Evolutionary conservation across 2,113 vertebrate species (phyloP).

Genomic region (Phyllopteryx taeniolatus): DNA sequence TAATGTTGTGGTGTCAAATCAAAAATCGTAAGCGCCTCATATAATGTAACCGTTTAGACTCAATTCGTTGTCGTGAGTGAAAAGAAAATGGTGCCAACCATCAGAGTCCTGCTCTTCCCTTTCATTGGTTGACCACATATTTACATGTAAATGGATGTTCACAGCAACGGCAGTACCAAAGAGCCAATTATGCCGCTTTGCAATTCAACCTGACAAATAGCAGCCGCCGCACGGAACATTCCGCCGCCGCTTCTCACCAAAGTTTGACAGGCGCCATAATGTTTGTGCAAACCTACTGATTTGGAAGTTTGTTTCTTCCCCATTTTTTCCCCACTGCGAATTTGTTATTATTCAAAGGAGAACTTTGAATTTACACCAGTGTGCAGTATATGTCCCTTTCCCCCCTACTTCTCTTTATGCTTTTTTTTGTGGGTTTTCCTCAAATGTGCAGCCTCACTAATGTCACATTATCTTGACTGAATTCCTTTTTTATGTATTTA

Average conservation of each 20-base stretch:
- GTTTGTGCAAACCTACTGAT: conserved; percentile 49
- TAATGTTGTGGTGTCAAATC: not conserved
- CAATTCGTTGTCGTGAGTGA: not conserved
- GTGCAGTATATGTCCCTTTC: conserved; percentile 27
- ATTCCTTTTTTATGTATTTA: too few relatives aligned
- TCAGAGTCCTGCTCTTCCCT: conserved; percentile 15
- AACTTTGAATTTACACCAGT: conserved; percentile 55
- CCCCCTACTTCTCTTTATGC: conserved; percentile 11
- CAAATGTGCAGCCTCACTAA: conserved; percentile 3
- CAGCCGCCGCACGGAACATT: conserved; percentile 26
- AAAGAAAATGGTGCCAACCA: conserved; percentile 10
- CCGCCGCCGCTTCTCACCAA: conserved; percentile 24
- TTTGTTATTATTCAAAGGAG: conserved; percentile 62
- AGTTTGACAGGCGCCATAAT: conserved; percentile 51
- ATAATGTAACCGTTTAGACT: conserved; percentile 3
- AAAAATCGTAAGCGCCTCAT: not conserved
- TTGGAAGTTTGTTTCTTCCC: conserved; percentile 55
- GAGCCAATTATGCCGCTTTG: conserved; percentile 38
- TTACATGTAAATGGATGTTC: conserved; percentile 45
- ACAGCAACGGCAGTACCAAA: conserved; percentile 21
- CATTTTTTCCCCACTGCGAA: conserved; percentile 52
- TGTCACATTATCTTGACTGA: not conserved
- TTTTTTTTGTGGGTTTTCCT: conserved; percentile 27
- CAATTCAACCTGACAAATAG: conserved; percentile 43
- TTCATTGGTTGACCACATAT: conserved; percentile 20